Conservation (phyloP, 2,113 vertebrate species). For the Lophochroa leadbeateri region DNA sequence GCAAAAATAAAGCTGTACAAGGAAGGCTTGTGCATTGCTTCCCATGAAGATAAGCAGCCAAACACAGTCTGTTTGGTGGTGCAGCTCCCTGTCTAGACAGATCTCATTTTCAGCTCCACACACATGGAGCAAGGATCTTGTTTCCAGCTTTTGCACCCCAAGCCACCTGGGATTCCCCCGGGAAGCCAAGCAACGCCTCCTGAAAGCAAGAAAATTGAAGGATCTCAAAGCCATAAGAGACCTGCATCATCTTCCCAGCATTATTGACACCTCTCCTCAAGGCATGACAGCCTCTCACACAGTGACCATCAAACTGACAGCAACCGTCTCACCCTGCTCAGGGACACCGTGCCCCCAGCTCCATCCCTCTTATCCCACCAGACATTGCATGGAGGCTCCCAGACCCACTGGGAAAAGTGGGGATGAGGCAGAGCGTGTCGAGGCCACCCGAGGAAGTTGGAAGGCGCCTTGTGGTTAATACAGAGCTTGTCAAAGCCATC, state of each 20-base stretch:
- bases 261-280: neutral
- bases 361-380: neutral
- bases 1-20: neutral
- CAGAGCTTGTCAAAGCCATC: slow-evolving; percentile 80
- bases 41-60: neutral
- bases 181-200: neutral
- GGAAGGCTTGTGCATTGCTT: neutral
- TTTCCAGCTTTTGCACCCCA: neutral
- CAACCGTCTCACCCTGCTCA: neutral
- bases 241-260: neutral
- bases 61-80: neutral
- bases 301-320: neutral
- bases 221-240: neutral
- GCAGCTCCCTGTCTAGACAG: slow-evolving; percentile 28
- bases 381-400: neutral
- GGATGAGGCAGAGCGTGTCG: neutral
- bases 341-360: neutral
- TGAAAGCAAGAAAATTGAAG: slow-evolving; percentile 31
- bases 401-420: slow-evolving; percentile 35
- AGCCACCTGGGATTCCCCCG: slow-evolving; percentile 16
- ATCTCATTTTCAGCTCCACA: slow-evolving; percentile 38
- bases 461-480: slow-evolving; percentile 69
- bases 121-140: neutral
- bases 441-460: slow-evolving; percentile 50
- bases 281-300: neutral